phyloP scores from a whole-genome alignment of 2,113 vertebrate species.

The Tyto alba region DNA sequence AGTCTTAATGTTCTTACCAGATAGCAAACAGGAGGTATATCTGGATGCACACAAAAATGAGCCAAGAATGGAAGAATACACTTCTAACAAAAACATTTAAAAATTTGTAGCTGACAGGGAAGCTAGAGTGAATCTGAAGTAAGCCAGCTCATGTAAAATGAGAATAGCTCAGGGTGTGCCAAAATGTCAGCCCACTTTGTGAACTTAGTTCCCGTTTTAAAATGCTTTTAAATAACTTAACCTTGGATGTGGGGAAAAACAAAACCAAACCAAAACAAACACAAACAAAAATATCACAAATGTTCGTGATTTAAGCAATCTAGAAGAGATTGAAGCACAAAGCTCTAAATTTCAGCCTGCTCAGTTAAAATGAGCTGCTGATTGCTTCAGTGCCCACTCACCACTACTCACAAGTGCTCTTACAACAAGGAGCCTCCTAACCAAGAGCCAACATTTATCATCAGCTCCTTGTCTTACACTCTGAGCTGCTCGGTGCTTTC shows the following conservation, averaged over 20 bases:
- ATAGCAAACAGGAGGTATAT: background rate
- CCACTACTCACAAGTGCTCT: background rate
- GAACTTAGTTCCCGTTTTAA: background rate
- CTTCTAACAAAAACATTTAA: background rate
- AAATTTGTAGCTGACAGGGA: background rate
- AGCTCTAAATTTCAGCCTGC: background rate
- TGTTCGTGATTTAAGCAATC: background rate
- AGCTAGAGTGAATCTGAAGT: background rate
- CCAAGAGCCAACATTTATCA: background rate
- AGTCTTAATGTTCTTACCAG: background rate
- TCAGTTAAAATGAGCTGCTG: background rate
- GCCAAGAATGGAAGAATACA: background rate
- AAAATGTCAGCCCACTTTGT: background rate
- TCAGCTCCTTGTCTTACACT: background rate
- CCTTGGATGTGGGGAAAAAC: background rate
- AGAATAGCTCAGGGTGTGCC: background rate
- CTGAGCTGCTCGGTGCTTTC: background rate
- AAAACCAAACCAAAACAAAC: background rate
- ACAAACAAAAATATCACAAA: background rate
- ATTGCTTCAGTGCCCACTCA: background rate
- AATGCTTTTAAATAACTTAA: background rate
- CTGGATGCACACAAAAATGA: background rate
- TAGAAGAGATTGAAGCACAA: background rate
- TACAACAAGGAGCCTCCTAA: background rate
- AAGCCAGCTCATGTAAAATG: background rate